A percentile compares a stretch with the other conserved stretches of the same genome.
Evolutionary conservation across 2,113 vertebrate species (phyloP).

Genomic region (Polypterus bichir): DNA sequence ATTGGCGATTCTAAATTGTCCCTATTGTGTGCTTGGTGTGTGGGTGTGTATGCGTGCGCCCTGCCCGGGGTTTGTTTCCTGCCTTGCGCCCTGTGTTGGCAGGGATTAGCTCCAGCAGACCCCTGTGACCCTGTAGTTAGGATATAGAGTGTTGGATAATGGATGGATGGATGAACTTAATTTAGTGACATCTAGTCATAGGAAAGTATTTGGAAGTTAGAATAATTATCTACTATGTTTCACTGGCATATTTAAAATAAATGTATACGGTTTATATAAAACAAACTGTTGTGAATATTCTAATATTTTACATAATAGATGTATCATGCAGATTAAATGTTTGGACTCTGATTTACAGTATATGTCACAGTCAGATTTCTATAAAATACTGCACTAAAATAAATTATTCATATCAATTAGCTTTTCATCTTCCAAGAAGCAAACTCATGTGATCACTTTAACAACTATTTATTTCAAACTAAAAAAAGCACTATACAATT

Average conservation of each 20-base stretch:
- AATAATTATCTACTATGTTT: conserved; percentile 10
- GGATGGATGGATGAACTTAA: too few species aligned
- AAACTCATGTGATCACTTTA: conserved; percentile 79
- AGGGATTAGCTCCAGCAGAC: too few species aligned
- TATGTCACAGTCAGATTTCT: conserved; percentile 47
- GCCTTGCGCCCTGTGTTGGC: too few species aligned
- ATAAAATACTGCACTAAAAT: conserved; percentile 50
- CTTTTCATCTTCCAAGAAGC: conserved; percentile 79
- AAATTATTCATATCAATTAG: conserved; percentile 62
- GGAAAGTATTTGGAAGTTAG: too few species aligned
- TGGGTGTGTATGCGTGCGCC: too few species aligned
- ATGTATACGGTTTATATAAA: conserved; percentile 31
- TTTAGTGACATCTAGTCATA: too few species aligned
- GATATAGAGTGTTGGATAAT: too few species aligned
- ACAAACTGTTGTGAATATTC: conserved; percentile 44
- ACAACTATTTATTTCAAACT: conserved; percentile 89
- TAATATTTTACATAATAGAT: conserved; percentile 20
- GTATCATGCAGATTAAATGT: conserved; percentile 24
- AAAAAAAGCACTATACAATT: conserved; percentile 65
- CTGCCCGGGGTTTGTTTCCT: too few species aligned
- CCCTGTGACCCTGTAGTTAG: too few species aligned
- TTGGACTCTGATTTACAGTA: conserved; percentile 48
- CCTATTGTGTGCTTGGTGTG: too few species aligned
- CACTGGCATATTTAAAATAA: conserved; percentile 40
- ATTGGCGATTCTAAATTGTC: too few species aligned